Evolutionary conservation across 2,113 vertebrate species (phyloP).

Genomic region (Tetraodon nigroviridis): DNA sequence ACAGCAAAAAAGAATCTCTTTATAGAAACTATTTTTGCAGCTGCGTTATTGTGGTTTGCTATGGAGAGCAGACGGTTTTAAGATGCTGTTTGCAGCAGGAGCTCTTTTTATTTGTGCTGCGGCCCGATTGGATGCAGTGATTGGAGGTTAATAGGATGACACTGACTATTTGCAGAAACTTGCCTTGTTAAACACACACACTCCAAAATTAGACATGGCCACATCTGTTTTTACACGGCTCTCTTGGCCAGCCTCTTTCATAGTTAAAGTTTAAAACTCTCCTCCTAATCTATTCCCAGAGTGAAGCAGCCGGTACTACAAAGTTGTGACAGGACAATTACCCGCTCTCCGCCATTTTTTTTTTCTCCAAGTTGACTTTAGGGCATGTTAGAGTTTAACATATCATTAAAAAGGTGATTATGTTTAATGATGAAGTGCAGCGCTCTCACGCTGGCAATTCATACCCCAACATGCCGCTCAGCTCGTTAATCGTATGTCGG

Average conservation of each 20-base stretch:
- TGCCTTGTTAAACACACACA: slow-evolving; percentile 1
- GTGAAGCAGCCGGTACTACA: neutral
- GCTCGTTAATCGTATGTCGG: no score
- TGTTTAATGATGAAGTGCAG: neutral
- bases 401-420: slow-evolving; percentile 11
- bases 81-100: slow-evolving; percentile 13
- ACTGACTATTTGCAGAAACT: slow-evolving; percentile 21
- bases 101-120: slow-evolving; percentile 9
- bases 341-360: neutral
- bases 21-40: neutral
- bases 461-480: no score
- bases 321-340: slow-evolving; percentile 9
- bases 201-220: neutral
- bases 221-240: neutral
- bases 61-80: neutral
- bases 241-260: neutral
- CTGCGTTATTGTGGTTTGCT: neutral
- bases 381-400: slow-evolving; percentile 8
- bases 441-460: no score
- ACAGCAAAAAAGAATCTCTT: neutral
- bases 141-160: slow-evolving; percentile 22
- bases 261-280: neutral
- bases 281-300: neutral
- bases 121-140: slow-evolving; percentile 1
- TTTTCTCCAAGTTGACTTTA: slow-evolving; percentile 9